A percentile compares a stretch with the other conserved stretches of the same genome.
Evolutionary conservation across 2,797 vertebrate species (phyloP).

Genomic region (Esox lucius): DNA sequence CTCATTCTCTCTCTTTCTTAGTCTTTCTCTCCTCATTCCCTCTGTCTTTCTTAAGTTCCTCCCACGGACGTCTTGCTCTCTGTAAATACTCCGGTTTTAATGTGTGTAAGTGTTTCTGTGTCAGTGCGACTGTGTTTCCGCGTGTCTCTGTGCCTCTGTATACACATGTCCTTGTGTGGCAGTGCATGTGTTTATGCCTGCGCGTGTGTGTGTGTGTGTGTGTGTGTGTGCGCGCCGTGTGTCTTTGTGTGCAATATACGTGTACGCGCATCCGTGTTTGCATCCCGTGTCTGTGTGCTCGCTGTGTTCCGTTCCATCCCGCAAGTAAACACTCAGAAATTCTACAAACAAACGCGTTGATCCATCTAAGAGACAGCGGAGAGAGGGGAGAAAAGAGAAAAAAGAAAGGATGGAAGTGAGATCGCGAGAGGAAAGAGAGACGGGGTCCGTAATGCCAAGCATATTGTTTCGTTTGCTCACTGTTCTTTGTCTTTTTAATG

Average conservation of each 20-base stretch:
- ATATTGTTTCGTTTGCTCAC: conserved; percentile 80
- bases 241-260: conserved; percentile 3
- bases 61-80: not conserved
- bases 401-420: conserved; percentile 52
- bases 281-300: conserved; percentile 37
- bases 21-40: conserved; percentile 59
- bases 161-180: conserved; percentile 2
- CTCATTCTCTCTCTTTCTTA: conserved; percentile 12
- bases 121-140: no score
- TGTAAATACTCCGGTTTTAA: conserved; percentile 83
- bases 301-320: conserved; percentile 83
- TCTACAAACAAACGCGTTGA: conserved; percentile 97
- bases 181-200: conserved; percentile 29
- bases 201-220: conserved; percentile 25
- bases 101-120: conserved; percentile 64
- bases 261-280: not conserved
- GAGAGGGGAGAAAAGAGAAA: conserved; percentile 18
- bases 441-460: conserved; percentile 76
- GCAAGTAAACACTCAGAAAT: conserved; percentile 85
- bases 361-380: conserved; percentile 85
- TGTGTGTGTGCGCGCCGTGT: conserved; percentile 66
- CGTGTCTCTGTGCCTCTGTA: no score
- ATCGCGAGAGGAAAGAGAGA: conserved; percentile 51
- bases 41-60: conserved; percentile 60
- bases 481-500: conserved; percentile 92